Conservation (phyloP, 2,797 vertebrate species). For the Allobates femoralis region DNA sequence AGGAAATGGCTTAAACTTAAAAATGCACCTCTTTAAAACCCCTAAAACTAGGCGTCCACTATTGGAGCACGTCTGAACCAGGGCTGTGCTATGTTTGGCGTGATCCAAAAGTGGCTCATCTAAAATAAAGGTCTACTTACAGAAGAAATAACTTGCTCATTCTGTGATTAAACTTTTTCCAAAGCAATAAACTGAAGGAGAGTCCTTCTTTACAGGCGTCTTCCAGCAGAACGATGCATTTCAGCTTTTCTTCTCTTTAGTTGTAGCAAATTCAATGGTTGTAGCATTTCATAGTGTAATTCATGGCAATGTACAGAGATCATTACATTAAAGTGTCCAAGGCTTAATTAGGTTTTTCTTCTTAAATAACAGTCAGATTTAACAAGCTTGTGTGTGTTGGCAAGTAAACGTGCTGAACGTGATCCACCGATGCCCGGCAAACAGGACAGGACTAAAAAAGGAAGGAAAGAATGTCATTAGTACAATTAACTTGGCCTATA, state of each 20-base stretch:
- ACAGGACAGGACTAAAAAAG: slow-evolving; percentile 87
- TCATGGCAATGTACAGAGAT: slow-evolving; percentile 49
- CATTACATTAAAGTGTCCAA: slow-evolving; percentile 38
- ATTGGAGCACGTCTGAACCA: neutral
- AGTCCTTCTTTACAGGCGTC: neutral
- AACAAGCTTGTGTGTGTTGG: slow-evolving; percentile 96
- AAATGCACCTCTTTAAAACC: neutral
- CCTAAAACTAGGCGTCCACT: neutral
- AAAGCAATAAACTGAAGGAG: slow-evolving; percentile 25
- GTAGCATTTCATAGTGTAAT: slow-evolving; percentile 77
- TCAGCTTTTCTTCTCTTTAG: slow-evolving; percentile 57
- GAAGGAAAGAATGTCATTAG: slow-evolving; percentile 49
- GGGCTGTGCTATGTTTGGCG: neutral
- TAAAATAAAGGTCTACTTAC: neutral
- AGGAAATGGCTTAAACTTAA: neutral
- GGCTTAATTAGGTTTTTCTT: neutral
- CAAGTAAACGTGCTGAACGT: slow-evolving; percentile 94
- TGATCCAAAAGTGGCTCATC: neutral
- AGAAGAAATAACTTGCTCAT: neutral
- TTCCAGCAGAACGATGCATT: slow-evolving; percentile 65
- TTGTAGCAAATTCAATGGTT: slow-evolving; percentile 69
- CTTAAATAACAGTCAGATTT: slow-evolving; percentile 83
- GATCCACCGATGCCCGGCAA: slow-evolving; percentile 90
- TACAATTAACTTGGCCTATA: neutral
- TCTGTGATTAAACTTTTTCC: neutral